A percentile compares a stretch with the other conserved stretches of the same genome.
phyloP scores from a whole-genome alignment of 2,113 vertebrate genomes.

The Anhinga anhinga region DNA sequence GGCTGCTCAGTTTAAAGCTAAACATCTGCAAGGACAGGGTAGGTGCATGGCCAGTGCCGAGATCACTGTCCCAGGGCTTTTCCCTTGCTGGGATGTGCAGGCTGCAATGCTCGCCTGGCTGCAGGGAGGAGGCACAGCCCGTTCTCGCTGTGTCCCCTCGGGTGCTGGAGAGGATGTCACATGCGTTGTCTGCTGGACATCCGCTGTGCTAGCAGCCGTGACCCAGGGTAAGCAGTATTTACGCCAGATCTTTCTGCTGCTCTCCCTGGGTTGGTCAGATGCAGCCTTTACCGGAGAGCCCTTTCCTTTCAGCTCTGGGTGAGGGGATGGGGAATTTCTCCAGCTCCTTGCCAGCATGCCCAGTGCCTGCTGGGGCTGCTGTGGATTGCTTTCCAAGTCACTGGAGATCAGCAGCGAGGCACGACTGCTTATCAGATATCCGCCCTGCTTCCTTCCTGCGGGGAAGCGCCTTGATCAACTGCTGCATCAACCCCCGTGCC shows the following conservation, averaged over 20 bases:
- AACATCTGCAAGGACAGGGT: not conserved
- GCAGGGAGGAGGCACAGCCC: not conserved
- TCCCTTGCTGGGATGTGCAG: not conserved
- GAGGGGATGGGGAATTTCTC: not conserved
- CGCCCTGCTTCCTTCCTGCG: not conserved
- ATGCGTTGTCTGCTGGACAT: not conserved
- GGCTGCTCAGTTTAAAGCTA: not conserved
- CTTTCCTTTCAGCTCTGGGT: not conserved
- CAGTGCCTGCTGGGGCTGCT: not conserved
- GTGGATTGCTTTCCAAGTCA: not conserved
- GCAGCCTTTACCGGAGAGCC: not conserved
- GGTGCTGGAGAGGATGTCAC: not conserved
- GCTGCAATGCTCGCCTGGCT: not conserved
- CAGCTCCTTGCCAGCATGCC: not conserved
- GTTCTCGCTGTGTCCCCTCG: not conserved
- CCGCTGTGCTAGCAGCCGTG: not conserved
- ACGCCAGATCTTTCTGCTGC: not conserved
- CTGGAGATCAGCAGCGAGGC: not conserved
- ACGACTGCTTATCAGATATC: not conserved
- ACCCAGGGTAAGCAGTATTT: rapidly evolving
- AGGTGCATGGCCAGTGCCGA: rapidly evolving
- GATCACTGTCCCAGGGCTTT: not conserved
- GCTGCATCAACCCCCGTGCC: not conserved
- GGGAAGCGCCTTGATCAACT: not conserved
- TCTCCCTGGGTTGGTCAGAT: not conserved